Conservation (phyloP, 2,888 invertebrate genomes). For the Aquatica leii region DNA sequence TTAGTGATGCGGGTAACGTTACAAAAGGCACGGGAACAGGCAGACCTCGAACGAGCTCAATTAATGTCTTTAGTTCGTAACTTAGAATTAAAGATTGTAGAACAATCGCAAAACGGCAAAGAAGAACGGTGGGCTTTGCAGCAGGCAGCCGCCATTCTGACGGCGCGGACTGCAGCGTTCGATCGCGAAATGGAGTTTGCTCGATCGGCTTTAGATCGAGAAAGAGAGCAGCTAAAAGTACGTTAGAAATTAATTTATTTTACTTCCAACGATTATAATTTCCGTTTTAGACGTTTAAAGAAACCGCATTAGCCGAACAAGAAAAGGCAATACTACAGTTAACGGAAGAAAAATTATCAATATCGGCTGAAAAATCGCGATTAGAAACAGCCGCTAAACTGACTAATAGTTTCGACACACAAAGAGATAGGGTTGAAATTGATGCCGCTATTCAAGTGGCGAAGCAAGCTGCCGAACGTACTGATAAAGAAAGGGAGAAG, state of each 20-base stretch:
- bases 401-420: constrained; percentile 53
- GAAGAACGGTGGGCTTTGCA: constrained; percentile 62
- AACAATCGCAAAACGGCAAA: constrained; percentile 64
- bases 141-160: constrained; percentile 68
- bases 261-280: neutral
- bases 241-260: neutral
- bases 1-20: constrained; percentile 66
- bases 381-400: constrained; percentile 56
- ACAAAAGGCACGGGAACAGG: constrained; percentile 65
- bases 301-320: constrained; percentile 67
- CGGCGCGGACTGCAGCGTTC: constrained; percentile 69
- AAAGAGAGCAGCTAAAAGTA: constrained; percentile 69
- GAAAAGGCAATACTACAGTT: constrained; percentile 66
- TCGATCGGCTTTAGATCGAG: constrained; percentile 65
- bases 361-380: constrained; percentile 56
- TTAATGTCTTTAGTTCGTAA: constrained; percentile 64
- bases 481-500: constrained; percentile 55
- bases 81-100: constrained; percentile 66
- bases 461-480: constrained; percentile 56
- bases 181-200: constrained; percentile 69
- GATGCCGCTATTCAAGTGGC: constrained; percentile 59
- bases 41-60: constrained; percentile 66
- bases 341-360: constrained; percentile 66
- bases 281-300: constrained; percentile 62
- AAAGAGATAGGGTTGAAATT: constrained; percentile 56